These are phyloP conservation scores for Tenthredo livida DNA, from an alignment of 2,888 invertebrate genomes.

Conservation along the genomic window DNA sequence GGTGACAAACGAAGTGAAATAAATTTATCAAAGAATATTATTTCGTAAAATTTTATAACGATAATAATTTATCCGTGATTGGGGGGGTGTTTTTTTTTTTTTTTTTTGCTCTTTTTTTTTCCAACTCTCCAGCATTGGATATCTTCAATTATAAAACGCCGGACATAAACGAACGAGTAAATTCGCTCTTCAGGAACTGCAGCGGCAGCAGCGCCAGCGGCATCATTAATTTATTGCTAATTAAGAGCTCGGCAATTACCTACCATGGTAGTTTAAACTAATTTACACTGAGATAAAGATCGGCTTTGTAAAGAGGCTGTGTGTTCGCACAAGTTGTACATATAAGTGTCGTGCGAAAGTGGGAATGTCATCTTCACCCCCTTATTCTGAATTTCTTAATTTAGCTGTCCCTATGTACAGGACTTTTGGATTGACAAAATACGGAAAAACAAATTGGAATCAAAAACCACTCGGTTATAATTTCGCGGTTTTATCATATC, in stretches of 20 bases:
- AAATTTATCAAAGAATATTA: too few relatives aligned
- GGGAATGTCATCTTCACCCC: background rate
- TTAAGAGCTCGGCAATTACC: background rate
- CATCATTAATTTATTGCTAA: constrained; percentile 11
- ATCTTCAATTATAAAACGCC: background rate
- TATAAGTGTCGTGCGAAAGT: constrained; percentile 16
- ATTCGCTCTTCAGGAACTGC: background rate
- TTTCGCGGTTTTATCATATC: background rate
- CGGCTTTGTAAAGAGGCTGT: constrained; percentile 1
- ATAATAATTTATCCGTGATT: background rate
- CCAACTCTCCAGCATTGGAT: background rate
- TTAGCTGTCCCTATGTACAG: background rate
- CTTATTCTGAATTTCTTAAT: background rate
- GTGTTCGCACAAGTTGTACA: background rate
- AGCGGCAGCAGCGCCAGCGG: background rate
- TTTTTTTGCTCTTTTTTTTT: background rate
- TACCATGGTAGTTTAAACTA: constrained; percentile 11
- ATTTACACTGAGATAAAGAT: constrained; percentile 29
- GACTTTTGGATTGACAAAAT: background rate
- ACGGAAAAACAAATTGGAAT: background rate
- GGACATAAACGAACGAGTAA: background rate
- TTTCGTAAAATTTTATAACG: background rate
- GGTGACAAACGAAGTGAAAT: too few relatives aligned
- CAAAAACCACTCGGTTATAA: background rate
- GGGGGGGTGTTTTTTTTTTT: background rate